Conservation (phyloP, 2,888 invertebrate species). For the Drosophila setosimentum region DNA sequence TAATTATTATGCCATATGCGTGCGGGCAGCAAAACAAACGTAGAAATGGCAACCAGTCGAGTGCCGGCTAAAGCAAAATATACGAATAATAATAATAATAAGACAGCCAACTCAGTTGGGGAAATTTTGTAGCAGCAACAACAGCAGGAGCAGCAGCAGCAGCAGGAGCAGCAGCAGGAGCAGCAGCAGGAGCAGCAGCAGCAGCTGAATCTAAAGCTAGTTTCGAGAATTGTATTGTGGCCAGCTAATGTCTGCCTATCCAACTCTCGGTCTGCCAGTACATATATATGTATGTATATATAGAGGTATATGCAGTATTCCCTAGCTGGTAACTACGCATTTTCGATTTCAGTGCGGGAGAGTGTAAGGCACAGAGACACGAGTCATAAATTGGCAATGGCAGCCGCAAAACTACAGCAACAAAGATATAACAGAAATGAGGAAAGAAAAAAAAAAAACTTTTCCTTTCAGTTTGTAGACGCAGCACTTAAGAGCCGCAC, state of each 20-base stretch:
- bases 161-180: no score
- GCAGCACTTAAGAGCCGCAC: constrained; percentile 65
- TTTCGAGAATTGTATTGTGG: constrained; percentile 45
- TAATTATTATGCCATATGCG: constrained; percentile 81
- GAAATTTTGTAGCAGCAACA: background rate
- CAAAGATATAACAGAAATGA: constrained; percentile 15
- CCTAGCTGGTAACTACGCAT: constrained; percentile 66
- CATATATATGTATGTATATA: constrained; percentile 8
- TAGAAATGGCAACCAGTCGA: constrained; percentile 47
- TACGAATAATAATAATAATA: constrained; percentile 55
- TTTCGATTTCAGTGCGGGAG: constrained; percentile 76
- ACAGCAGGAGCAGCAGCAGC: background rate
- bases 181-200: background rate
- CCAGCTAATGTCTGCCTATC: constrained; percentile 19
- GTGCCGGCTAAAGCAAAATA: constrained; percentile 53
- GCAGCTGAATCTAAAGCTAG: constrained; percentile 7
- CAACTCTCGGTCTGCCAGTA: constrained; percentile 3
- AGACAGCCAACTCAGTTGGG: constrained; percentile 28
- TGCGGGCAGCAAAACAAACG: constrained; percentile 72
- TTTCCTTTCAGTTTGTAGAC: constrained; percentile 67
- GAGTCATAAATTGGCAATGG: constrained; percentile 74
- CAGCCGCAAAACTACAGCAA: constrained; percentile 57
- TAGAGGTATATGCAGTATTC: constrained; percentile 41
- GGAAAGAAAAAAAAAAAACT: constrained; percentile 52
- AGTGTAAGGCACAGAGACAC: constrained; percentile 38